phyloP scores from a whole-genome alignment of 2,113 vertebrate species.

The Callipepla californica region DNA sequence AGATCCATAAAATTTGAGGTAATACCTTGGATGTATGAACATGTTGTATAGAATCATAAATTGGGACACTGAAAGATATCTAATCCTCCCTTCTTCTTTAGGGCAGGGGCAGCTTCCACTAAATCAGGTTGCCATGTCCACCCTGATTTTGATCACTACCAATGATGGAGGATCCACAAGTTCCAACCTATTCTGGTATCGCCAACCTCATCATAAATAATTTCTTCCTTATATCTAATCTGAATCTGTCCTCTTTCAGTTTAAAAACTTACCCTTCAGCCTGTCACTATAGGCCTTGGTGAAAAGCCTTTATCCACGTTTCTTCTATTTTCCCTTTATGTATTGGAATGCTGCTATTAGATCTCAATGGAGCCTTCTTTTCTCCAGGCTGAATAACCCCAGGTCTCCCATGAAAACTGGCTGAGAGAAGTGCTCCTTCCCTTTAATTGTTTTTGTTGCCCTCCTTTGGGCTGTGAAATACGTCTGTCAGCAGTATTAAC shows the following conservation, averaged over 20 bases:
- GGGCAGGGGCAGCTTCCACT: background rate
- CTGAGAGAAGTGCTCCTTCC: background rate
- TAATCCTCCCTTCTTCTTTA: background rate
- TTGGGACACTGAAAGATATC: background rate
- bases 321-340: background rate
- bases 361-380: background rate
- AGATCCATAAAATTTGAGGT: background rate
- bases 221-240: background rate
- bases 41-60: background rate
- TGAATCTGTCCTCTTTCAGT: background rate
- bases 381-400: background rate
- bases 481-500: background rate
- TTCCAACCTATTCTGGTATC: background rate
- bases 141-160: background rate
- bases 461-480: background rate
- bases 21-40: background rate
- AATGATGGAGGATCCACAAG: background rate
- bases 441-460: background rate
- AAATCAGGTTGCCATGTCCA: background rate
- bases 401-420: background rate
- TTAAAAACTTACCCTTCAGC: background rate
- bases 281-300: background rate
- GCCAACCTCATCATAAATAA: background rate
- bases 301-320: background rate
- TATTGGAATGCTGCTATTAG: background rate